A percentile compares a stretch with the other conserved stretches of the same genome.
phyloP scores from a whole-genome alignment of 2,888 invertebrate genomes.

The Fabriciana adippe region DNA sequence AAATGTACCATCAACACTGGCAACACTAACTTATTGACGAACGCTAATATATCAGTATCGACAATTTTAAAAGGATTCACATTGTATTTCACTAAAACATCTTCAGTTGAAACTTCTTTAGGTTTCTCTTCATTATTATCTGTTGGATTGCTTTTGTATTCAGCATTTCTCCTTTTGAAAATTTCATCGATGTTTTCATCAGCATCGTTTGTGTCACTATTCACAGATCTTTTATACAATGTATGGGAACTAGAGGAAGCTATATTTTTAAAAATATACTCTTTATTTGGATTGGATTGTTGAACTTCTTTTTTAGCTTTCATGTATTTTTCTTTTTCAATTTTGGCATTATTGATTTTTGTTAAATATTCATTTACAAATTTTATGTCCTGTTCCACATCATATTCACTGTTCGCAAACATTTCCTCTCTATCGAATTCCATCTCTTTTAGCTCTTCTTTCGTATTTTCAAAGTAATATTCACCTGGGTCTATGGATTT shows the following conservation, averaged over 20 bases:
- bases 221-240: too few relatives aligned
- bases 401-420: background rate
- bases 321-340: background rate
- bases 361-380: background rate
- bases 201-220: too few relatives aligned
- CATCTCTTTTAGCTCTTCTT: background rate
- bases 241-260: too few relatives aligned
- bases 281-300: slow-evolving; percentile 10
- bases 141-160: too few relatives aligned
- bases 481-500: background rate
- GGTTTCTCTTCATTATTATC: too few relatives aligned
- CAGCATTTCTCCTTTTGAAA: too few relatives aligned
- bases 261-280: too few relatives aligned
- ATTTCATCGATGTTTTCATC: too few relatives aligned
- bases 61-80: slow-evolving; percentile 70
- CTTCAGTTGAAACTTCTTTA: too few relatives aligned
- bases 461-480: background rate
- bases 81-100: slow-evolving; percentile 43
- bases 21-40: slow-evolving; percentile 58
- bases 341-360: background rate
- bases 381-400: too few relatives aligned
- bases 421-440: background rate
- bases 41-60: slow-evolving; percentile 60
- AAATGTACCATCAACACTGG: slow-evolving; percentile 72
- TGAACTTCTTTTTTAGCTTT: background rate